A percentile compares a stretch with the other conserved stretches of the same genome.
Conservation (phyloP, 1,140 invertebrate genomes). For the Caligus rogercresseyi region DNA sequence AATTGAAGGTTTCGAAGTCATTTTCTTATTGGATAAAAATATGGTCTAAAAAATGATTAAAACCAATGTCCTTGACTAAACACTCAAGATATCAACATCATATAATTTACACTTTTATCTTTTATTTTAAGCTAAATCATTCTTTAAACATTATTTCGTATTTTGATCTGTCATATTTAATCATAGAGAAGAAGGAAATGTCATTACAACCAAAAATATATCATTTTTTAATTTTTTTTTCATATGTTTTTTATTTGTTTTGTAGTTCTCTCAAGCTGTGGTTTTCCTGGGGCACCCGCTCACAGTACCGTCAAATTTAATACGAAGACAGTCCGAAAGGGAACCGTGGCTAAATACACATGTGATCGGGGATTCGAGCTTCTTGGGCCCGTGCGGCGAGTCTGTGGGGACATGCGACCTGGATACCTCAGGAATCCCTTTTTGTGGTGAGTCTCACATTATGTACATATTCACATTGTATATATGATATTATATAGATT, state of each 20-base stretch:
- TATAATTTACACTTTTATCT: too few relatives aligned
- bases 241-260: neutral
- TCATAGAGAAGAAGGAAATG: too few relatives aligned
- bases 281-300: constrained; percentile 79
- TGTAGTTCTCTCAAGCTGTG: constrained; percentile 34
- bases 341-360: constrained; percentile 59
- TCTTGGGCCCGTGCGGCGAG: constrained; percentile 56
- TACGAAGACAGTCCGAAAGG: constrained; percentile 29
- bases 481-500: neutral
- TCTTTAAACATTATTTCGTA: too few relatives aligned
- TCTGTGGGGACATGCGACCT: constrained; percentile 55
- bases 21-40: too few relatives aligned
- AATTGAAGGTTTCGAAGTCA: too few relatives aligned
- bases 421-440: constrained; percentile 82
- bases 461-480: too few relatives aligned
- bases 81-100: too few relatives aligned
- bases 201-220: too few relatives aligned
- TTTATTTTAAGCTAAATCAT: too few relatives aligned
- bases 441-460: constrained; percentile 79
- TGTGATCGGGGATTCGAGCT: constrained; percentile 81
- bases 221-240: neutral
- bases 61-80: too few relatives aligned
- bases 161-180: too few relatives aligned
- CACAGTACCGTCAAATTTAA: constrained; percentile 63
- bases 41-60: too few relatives aligned